Base-by-base conservation (phyloP, 1,140 invertebrate genomes). In the Cyclargus thomasi region DNA sequence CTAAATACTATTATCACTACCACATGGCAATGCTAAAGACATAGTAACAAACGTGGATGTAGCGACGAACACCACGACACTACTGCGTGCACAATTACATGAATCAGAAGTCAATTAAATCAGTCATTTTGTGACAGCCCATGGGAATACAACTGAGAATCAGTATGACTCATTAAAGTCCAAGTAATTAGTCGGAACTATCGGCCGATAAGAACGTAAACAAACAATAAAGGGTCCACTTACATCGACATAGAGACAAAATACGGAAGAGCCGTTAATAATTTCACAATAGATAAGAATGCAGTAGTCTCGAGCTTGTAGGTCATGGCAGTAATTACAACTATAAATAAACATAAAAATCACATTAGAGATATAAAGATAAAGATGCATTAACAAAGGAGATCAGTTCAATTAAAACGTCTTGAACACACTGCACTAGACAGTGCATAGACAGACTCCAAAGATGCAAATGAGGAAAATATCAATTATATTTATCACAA, bases 151-250 rank as follows among this genome's bases (percentile, higher is more conserved):
- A n/a, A n/a, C n/a, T n/a, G n/a, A n/a, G n/a, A n/a, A n/a, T 29
- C 5, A 29, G 29, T 1, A 1, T 29, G 29, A 29, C 5, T 29
- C 29, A 29, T 23, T 23, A 29, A 29, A 29, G n/a, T n/a, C 29
- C 8, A 6, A 29, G 29, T 29, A 29, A 29, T 29, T 29, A 29
- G 29, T 29, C 2, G 29, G 5, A 7, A 29, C 29, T 29, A 29
- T 29, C 29, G 29, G 29, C 8, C 29, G 55, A 59, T 59, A 59
- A 59, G 20, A 21, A 20, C 20, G 55, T 59, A 59, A 59, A 59
- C 55, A 59, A 59, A 59, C 18, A 20, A 55, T 21, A 6, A 29
- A 2, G 29, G 29, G 29, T 59, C 20, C 55, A 47, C 0, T 47
- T 47, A 47, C 39, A 14, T 47, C 17, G 2, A 29, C 23, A 29